phyloP scores from a whole-genome alignment of 2,888 invertebrate genomes.

The Hydroisotoma schaefferi region DNA sequence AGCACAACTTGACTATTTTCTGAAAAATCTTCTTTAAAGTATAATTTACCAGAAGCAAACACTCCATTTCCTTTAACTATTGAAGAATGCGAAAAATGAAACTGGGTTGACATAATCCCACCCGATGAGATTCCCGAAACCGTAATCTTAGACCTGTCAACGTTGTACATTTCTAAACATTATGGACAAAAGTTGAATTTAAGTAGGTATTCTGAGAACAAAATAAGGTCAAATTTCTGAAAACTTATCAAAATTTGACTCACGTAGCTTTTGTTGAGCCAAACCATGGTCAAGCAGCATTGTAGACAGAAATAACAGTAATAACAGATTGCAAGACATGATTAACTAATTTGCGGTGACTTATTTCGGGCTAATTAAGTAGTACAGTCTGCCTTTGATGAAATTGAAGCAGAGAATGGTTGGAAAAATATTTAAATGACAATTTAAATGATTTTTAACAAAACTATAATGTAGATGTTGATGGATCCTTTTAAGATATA shows the following conservation, averaged over 20 bases:
- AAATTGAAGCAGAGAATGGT: too few species aligned
- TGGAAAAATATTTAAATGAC: too few species aligned
- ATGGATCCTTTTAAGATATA: too few species aligned
- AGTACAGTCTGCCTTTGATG: too few species aligned
- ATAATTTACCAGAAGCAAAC: slow-evolving; percentile 50
- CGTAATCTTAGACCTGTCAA: slow-evolving; percentile 49
- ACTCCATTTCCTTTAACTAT: slow-evolving; percentile 51
- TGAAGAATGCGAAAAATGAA: slow-evolving; percentile 52
- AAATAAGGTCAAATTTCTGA: neutral
- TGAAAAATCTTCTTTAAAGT: neutral
- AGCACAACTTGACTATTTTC: neutral
- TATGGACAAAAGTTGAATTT: slow-evolving; percentile 1
- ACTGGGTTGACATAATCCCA: slow-evolving; percentile 52
- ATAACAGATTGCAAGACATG: neutral
- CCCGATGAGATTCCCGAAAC: slow-evolving; percentile 52
- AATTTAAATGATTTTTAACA: too few species aligned
- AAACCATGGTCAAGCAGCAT: neutral
- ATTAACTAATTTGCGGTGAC: too few species aligned
- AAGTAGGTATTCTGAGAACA: neutral
- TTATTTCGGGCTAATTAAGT: too few species aligned
- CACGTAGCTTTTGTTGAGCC: slow-evolving; percentile 12
- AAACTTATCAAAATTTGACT: neutral
- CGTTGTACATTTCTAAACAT: slow-evolving; percentile 42
- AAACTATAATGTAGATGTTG: too few species aligned
- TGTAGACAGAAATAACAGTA: neutral